These are phyloP conservation scores for Sinopyrophorus schimmeli DNA, from an alignment of 2,888 invertebrate species.

Conservation along the genomic window DNA sequence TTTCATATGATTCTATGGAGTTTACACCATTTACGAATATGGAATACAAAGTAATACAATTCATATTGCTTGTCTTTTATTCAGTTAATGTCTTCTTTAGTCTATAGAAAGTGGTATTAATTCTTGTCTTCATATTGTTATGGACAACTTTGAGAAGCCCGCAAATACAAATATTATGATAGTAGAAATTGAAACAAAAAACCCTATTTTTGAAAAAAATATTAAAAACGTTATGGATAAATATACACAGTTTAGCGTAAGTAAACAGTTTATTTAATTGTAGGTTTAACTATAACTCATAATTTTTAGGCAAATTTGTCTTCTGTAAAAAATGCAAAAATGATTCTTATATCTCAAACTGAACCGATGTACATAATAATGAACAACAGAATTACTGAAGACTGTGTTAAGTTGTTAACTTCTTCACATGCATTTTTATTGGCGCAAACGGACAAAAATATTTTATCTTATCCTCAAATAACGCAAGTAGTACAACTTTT, in stretches of 20 bases:
- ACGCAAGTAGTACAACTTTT: constrained; percentile 43
- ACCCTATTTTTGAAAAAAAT: constrained; percentile 39
- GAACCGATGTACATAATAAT: constrained; percentile 47
- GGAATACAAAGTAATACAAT: constrained; percentile 21
- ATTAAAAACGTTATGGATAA: constrained; percentile 44
- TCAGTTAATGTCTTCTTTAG: constrained; percentile 37
- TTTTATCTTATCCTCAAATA: constrained; percentile 38
- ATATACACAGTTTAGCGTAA: constrained; percentile 46
- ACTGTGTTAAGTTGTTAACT: constrained; percentile 43
- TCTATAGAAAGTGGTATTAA: constrained; percentile 48
- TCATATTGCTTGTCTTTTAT: not conserved
- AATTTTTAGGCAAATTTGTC: constrained; percentile 44
- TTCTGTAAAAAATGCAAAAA: constrained; percentile 43
- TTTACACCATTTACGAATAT: constrained; percentile 41
- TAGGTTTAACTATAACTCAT: too few relatives aligned
- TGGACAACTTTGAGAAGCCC: constrained; percentile 45
- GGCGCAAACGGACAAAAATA: constrained; percentile 40
- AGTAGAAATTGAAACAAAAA: constrained; percentile 47
- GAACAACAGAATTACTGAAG: constrained; percentile 44
- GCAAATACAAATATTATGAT: constrained; percentile 43
- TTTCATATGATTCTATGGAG: constrained; percentile 47
- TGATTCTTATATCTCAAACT: constrained; percentile 44
- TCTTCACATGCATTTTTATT: constrained; percentile 46
- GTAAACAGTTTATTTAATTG: constrained; percentile 27
- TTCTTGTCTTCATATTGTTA: constrained; percentile 44